phyloP scores from a whole-genome alignment of 2,113 vertebrate species.

The Taxidea taxus region DNA sequence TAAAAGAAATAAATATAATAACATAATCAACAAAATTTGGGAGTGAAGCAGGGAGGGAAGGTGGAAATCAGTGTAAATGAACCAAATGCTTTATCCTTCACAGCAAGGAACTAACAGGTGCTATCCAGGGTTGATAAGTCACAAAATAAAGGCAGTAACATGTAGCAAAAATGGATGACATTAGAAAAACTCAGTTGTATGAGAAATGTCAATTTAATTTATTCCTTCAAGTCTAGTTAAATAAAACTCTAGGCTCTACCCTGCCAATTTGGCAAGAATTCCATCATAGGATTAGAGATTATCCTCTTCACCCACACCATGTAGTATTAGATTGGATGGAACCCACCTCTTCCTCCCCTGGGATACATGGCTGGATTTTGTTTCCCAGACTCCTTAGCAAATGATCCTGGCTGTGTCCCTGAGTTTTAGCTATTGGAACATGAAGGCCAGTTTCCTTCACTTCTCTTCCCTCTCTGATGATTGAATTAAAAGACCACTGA shows the following conservation, averaged over 20 bases:
- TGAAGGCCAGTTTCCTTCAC: background rate
- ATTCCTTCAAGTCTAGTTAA: background rate
- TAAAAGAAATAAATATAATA: background rate
- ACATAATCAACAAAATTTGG: background rate
- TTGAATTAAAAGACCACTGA: background rate
- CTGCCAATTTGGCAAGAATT: background rate
- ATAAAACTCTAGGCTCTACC: background rate
- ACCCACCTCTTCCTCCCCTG: background rate
- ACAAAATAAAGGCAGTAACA: background rate
- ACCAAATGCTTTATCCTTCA: background rate
- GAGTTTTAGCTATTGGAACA: background rate
- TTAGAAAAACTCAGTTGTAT: background rate
- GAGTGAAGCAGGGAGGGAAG: background rate
- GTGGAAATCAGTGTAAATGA: background rate
- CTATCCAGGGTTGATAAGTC: background rate
- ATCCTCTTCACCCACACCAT: rapidly evolving
- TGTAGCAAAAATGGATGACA: background rate
- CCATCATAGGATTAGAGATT: background rate
- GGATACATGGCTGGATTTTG: background rate
- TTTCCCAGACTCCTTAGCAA: background rate
- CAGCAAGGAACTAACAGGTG: background rate
- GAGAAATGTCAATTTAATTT: background rate
- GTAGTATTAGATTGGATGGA: background rate
- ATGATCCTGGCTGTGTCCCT: background rate
- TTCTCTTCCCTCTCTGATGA: background rate